Percentiles rank a stretch among this genome's conserved stretches.
phyloP scores from a whole-genome alignment of 2,888 invertebrate species.

The Pterobdella sp. region DNA sequence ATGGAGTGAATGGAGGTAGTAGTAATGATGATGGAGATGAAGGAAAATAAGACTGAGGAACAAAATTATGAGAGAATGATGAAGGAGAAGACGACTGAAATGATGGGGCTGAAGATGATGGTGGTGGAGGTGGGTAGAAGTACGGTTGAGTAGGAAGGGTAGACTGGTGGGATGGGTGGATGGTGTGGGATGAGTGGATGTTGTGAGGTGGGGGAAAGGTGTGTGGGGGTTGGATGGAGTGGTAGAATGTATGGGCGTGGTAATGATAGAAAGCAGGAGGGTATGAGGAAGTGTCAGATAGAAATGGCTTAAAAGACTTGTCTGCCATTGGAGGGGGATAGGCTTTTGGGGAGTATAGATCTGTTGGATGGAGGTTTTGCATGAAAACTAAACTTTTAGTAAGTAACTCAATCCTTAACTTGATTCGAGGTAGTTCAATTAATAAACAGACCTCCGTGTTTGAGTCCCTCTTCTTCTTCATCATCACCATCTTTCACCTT shows the following conservation, averaged over 20 bases:
- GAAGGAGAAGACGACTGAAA: neutral
- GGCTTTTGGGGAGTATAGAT: neutral
- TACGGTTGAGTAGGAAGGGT: neutral
- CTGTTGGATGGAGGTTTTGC: conserved; percentile 41
- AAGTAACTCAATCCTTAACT: too few species aligned
- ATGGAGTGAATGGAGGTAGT: neutral
- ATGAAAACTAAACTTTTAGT: too few species aligned
- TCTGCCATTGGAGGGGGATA: neutral
- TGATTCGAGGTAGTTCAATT: too few species aligned
- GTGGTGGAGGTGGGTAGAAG: neutral
- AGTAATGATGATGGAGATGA: conserved; percentile 4
- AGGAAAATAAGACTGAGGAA: neutral
- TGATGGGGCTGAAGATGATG: neutral
- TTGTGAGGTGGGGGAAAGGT: neutral
- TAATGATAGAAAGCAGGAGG: conserved; percentile 22
- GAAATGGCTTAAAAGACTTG: too few species aligned
- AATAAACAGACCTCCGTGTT: too few species aligned
- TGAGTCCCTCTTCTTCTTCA: neutral
- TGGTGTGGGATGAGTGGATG: neutral
- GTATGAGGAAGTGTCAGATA: neutral
- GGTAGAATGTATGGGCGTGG: conserved; percentile 19
- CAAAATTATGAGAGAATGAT: neutral
- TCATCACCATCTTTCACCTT: conserved; percentile 80
- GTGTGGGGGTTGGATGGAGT: conserved; percentile 13
- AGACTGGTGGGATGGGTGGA: neutral